Conservation (phyloP, 2,113 vertebrate genomes). For the Rafetus swinhoei region DNA sequence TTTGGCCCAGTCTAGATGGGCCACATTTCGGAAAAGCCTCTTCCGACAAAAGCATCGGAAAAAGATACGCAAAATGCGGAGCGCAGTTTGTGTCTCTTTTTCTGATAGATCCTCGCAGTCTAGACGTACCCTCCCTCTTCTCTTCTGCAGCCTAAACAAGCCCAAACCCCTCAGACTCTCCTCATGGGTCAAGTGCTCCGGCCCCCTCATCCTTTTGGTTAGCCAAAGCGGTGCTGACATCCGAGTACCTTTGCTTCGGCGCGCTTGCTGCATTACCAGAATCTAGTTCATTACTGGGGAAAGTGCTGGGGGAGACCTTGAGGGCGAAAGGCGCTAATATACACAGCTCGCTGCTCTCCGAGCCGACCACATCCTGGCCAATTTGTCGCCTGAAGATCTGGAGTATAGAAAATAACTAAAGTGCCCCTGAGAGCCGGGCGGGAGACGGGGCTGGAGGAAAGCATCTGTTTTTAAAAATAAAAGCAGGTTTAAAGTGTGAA, state of each 20-base stretch:
- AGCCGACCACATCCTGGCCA: background rate
- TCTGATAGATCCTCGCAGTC: no score
- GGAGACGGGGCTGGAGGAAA: background rate
- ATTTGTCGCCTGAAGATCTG: background rate
- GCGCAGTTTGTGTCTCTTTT: no score
- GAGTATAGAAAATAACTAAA: background rate
- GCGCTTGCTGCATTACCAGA: background rate
- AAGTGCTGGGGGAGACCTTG: background rate
- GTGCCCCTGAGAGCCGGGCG: background rate
- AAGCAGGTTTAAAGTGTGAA: background rate
- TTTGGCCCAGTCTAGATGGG: no score
- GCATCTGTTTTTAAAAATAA: background rate
- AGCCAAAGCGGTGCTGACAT: background rate
- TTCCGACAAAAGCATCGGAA: no score
- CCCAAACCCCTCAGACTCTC: no score
- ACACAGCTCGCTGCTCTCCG: background rate
- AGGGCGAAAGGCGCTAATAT: background rate
- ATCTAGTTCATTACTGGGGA: background rate
- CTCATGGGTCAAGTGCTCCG: no score
- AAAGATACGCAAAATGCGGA: no score
- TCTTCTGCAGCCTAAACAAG: no score
- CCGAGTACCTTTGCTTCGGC: background rate
- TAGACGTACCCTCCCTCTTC: no score
- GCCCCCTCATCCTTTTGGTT: background rate
- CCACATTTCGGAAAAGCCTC: no score